Evolutionary conservation across 2,113 vertebrate genomes (phyloP).

Genomic region (Mastomys natalensis): DNA sequence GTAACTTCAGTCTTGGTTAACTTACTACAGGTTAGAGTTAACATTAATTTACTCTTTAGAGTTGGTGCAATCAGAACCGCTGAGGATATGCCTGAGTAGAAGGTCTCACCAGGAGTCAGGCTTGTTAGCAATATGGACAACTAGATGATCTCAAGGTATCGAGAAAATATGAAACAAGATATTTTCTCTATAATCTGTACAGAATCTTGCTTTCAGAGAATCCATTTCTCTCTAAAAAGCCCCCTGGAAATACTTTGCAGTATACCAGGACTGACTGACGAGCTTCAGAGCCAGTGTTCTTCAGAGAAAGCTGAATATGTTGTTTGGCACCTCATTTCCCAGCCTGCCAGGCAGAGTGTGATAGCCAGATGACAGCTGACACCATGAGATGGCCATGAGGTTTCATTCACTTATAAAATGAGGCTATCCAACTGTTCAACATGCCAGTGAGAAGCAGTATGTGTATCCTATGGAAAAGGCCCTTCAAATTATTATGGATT

Average conservation of each 20-base stretch:
- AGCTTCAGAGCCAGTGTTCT: not conserved
- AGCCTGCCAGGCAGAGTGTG: slow-evolving; percentile 38
- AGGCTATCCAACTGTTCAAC: not conserved
- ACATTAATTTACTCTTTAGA: not conserved
- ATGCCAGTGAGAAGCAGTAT: not conserved
- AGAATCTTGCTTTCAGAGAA: slow-evolving; percentile 47
- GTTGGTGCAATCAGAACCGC: not conserved
- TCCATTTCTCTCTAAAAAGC: not conserved
- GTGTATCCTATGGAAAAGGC: not conserved
- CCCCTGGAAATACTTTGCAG: not conserved
- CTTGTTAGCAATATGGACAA: slow-evolving; percentile 18
- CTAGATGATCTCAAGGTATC: not conserved
- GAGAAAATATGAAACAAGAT: slow-evolving; percentile 37
- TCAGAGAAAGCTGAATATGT: not conserved
- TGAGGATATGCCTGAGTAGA: not conserved
- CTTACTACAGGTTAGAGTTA: not conserved
- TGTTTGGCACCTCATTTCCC: slow-evolving; percentile 33
- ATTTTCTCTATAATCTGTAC: not conserved
- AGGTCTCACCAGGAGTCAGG: not conserved
- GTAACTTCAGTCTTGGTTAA: not conserved
- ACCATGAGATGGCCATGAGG: not conserved
- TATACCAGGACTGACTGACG: slow-evolving; percentile 7
- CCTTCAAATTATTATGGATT: not conserved
- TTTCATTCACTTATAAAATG: slow-evolving; percentile 60
- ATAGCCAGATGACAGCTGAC: slow-evolving; percentile 46